phyloP scores from a whole-genome alignment of 2,797 vertebrate species.

The Acrossocheilus wenchowensis region DNA sequence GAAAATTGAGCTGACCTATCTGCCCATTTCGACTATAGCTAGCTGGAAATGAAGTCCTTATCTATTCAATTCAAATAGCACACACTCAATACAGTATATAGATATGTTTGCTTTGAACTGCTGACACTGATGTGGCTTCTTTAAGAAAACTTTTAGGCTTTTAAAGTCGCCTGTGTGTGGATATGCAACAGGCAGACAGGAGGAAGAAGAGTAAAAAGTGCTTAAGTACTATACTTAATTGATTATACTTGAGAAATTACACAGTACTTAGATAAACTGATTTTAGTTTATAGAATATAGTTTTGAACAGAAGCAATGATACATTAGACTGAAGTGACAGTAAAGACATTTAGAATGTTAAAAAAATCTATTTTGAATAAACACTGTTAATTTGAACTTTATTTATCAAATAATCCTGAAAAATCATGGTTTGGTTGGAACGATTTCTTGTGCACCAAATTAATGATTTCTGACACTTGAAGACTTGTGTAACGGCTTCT shows the following conservation, averaged over 20 bases:
- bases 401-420: not conserved
- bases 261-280: not conserved
- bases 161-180: not conserved
- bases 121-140: not conserved
- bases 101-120: not conserved
- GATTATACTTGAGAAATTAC: not conserved
- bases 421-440: not conserved
- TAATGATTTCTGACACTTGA: not conserved
- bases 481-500: not conserved
- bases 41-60: not conserved
- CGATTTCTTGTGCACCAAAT: not conserved
- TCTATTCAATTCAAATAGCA: not conserved
- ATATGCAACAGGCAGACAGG: not conserved
- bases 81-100: not conserved
- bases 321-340: not conserved
- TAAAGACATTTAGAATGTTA: not conserved
- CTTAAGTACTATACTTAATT: not conserved
- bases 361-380: not conserved
- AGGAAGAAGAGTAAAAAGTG: not conserved
- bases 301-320: not conserved
- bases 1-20: conserved; percentile 15
- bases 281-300: not conserved
- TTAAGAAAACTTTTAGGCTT: not conserved
- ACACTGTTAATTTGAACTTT: not conserved
- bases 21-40: not conserved